Conservation (phyloP, 1,140 invertebrate genomes). For the Pissodes strobi region DNA sequence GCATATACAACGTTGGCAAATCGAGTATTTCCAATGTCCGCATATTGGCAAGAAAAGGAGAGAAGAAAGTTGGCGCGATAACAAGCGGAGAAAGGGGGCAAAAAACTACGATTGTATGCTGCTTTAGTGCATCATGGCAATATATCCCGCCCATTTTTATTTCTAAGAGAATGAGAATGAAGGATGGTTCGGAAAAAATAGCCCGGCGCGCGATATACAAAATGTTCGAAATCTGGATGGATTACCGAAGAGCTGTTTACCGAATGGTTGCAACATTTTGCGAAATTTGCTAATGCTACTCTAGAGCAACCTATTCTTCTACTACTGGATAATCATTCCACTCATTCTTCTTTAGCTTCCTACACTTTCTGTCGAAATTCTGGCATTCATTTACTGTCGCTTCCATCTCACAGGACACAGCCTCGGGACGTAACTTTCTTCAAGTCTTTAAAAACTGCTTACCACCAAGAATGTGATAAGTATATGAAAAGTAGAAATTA, state of each 20-base stretch:
- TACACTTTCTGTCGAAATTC: constrained; percentile 15
- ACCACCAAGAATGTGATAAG: constrained; percentile 28
- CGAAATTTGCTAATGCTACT: too few species aligned
- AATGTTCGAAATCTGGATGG: too few species aligned
- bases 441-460: constrained; percentile 17
- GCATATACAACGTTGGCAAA: too few species aligned
- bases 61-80: too few species aligned
- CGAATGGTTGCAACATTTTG: too few species aligned
- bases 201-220: background rate
- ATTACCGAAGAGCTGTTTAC: too few species aligned
- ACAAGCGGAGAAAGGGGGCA: too few species aligned
- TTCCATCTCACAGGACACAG: constrained; percentile 33
- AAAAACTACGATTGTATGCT: constrained; percentile 2
- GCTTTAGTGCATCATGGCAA: too few species aligned
- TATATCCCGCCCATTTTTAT: constrained; percentile 54
- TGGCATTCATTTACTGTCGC: too few species aligned
- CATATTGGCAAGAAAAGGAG: constrained; percentile 45
- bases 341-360: constrained; percentile 20
- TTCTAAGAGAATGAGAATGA: constrained; percentile 50
- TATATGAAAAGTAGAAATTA: constrained; percentile 15
- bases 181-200: background rate
- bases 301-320: constrained; percentile 51
- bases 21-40: constrained; percentile 55
- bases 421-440: constrained; percentile 35
- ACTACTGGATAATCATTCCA: too few species aligned